Conservation (phyloP, 1,140 invertebrate genomes). For the Ceratina australensis region DNA sequence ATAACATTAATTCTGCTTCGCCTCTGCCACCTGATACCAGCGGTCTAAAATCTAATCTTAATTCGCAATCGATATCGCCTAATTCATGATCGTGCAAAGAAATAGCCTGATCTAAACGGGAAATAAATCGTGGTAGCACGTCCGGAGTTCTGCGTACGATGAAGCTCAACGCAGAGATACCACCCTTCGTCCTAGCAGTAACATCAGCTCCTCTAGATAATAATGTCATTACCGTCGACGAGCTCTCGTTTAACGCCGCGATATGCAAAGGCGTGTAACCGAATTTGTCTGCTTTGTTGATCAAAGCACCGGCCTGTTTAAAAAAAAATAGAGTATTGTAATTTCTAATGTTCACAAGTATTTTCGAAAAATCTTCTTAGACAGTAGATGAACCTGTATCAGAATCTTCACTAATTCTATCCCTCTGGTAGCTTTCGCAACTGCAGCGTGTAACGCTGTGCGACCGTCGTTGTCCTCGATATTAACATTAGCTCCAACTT, state of each 20-base stretch:
- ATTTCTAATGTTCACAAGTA: neutral
- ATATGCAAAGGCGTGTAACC: conserved; percentile 91
- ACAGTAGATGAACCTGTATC: conserved; percentile 65
- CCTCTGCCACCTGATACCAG: conserved; percentile 84
- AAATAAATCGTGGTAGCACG: conserved; percentile 85
- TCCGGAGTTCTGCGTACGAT: conserved; percentile 90
- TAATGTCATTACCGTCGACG: conserved; percentile 86
- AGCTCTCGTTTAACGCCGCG: conserved; percentile 91
- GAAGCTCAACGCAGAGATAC: conserved; percentile 88
- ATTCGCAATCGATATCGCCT: conserved; percentile 90
- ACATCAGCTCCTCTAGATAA: conserved; percentile 90
- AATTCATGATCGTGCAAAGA: conserved; percentile 89
- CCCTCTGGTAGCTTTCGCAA: conserved; percentile 87
- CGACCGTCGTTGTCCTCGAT: conserved; percentile 85
- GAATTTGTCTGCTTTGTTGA: conserved; percentile 88
- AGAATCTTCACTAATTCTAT: conserved; percentile 85
- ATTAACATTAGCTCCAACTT: conserved; percentile 82
- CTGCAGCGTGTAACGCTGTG: conserved; percentile 88
- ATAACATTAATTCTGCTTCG: conserved; percentile 86
- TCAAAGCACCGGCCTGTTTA: conserved; percentile 83
- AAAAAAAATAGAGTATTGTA: conserved; percentile 9
- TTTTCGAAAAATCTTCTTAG: conserved; percentile 9
- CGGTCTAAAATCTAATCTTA: conserved; percentile 87
- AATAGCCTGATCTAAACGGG: conserved; percentile 88
- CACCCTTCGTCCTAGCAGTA: conserved; percentile 88